Evolutionary conservation across 30 jellyfish, hydroid and myxozoan species (phyloP).

Genomic region (Mastigias papua): DNA sequence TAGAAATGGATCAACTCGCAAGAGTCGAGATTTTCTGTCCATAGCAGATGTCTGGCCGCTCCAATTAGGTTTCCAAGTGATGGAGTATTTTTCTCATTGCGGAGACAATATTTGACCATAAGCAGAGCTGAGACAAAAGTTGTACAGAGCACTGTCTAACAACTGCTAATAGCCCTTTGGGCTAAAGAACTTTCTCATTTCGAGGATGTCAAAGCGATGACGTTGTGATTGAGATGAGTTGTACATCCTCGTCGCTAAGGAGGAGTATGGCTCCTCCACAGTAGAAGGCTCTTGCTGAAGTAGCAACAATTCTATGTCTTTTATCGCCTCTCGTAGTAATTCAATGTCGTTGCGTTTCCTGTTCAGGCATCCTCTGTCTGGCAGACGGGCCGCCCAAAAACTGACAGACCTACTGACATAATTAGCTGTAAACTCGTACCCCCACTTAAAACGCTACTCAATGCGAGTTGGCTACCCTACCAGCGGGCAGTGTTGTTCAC

Average conservation of each 20-base stretch:
- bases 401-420: constrained; percentile 79
- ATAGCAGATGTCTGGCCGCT: neutral
- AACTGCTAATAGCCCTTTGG: neutral
- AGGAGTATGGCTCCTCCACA: constrained; percentile 44
- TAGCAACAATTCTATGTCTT: constrained; percentile 51
- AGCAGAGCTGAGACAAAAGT: neutral
- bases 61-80: neutral
- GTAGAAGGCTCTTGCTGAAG: constrained; percentile 17
- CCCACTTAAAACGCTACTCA: constrained; percentile 51
- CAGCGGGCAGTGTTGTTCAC: constrained; percentile 78
- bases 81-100: neutral
- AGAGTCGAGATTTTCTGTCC: neutral
- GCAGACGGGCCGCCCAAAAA: constrained; percentile 72
- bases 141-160: neutral
- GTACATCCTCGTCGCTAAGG: constrained; percentile 1
- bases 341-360: constrained; percentile 62
- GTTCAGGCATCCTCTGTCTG: constrained; percentile 78
- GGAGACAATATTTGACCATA: neutral
- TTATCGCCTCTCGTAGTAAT: constrained; percentile 40
- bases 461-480: constrained; percentile 61
- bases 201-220: neutral
- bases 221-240: neutral
- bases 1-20: neutral
- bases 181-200: neutral
- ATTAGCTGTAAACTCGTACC: constrained; percentile 69